A percentile compares a stretch with the other conserved stretches of the same genome.
Conservation (phyloP, 2,113 vertebrate species). For the Menura novaehollandiae region DNA sequence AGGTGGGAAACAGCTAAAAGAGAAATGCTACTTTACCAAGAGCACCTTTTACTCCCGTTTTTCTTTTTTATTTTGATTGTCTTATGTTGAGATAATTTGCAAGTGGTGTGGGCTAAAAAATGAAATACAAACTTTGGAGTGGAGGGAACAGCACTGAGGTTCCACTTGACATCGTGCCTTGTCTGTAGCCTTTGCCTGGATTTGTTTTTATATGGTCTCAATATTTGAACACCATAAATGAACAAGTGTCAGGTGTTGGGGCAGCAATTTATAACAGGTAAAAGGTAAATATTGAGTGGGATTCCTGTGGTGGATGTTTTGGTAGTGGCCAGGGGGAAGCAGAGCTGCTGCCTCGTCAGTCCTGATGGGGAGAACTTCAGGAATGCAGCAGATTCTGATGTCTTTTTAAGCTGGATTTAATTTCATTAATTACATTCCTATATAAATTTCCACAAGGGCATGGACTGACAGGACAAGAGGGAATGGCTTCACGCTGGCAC, state of each 20-base stretch:
- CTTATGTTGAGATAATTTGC: not conserved
- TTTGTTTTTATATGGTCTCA: not conserved
- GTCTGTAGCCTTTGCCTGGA: not conserved
- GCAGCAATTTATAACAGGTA: not conserved
- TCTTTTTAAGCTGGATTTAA: not conserved
- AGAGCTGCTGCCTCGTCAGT: rapidly evolving
- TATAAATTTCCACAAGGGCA: not conserved
- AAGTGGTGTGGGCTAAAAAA: not conserved
- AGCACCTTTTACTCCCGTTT: not conserved
- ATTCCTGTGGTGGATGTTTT: not conserved
- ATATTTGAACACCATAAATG: not conserved
- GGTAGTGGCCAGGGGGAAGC: not conserved
- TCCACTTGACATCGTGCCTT: not conserved
- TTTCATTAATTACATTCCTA: not conserved
- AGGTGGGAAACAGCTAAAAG: not conserved
- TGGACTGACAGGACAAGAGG: not conserved
- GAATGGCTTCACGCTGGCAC: not conserved
- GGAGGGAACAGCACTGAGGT: not conserved
- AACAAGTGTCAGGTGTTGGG: not conserved
- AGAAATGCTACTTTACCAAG: not conserved
- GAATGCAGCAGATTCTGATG: not conserved
- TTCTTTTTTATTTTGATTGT: not conserved
- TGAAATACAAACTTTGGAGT: not conserved
- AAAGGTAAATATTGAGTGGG: not conserved
- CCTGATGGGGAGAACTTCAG: not conserved